Evolutionary conservation across 1,140 invertebrate species (phyloP), one percentile per base, ranked within the genome.

Genomic region (Zeugodacus cucurbitae): DNA sequence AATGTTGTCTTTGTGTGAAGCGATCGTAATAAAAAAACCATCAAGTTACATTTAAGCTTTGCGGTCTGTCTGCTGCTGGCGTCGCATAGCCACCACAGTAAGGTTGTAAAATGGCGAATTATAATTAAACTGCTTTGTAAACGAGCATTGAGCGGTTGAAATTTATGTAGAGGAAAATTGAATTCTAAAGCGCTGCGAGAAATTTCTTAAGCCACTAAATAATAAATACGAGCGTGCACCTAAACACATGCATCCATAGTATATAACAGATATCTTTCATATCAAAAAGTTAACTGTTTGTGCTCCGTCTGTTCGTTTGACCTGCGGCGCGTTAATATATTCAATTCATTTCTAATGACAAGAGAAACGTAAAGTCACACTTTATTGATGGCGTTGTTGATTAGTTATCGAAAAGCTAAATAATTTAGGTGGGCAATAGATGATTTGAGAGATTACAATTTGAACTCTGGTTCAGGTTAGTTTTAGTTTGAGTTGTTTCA

Each of bases 101-200:
- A n/a, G 41, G 74, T 48, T 82, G 22, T 82, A 82, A 82, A 82
- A 48, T 82, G 74, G 41, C 41, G 41, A 17, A 48, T 48, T n/a
- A 82, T 82, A 48, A 82, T 82, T 82, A 82, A 82, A 82, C n/a
- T 82, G 34, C 22, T 44, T 44, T 82, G 41, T 82, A n/a, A 48
- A 22, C n/a, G 41, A 48, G 34, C 41, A 82, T 82, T 29, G 48
- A 54, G 44, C 41, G 44, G n/a, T 82, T 82, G 26, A 26, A 82
- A 48, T 82, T 82, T 82, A 82, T 82, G 74, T 82, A 14, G 74
- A 48, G 37, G 41, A 82, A 82, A 82, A 82, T 82, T 82, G 37
- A 82, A 82, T 48, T 82, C 22, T 48, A 48, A n/a, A 74, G 67
- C 67, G 67, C 67, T 22, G 67, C 17, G 34, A 22, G 17, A 74